Evolutionary conservation across 1,140 invertebrate genomes (phyloP).

Genomic region (Platorchestia sp.): DNA sequence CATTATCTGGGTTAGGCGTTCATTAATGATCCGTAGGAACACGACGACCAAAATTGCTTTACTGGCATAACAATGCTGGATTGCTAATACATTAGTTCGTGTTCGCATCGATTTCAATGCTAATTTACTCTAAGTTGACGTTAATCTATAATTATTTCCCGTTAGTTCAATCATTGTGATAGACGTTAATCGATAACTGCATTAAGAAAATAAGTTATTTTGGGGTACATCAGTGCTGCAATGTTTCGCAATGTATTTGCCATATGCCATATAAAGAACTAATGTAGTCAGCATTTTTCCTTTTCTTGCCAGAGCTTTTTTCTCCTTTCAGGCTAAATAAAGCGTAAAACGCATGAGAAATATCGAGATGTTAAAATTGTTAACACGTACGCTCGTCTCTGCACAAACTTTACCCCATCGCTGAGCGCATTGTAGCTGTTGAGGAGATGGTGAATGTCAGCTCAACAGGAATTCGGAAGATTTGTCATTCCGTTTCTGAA

Average conservation of each 20-base stretch:
- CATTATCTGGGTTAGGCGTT: too few relatives aligned
- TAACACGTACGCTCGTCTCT: too few relatives aligned
- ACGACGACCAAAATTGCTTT: too few relatives aligned
- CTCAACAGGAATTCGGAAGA: too few relatives aligned
- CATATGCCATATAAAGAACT: background rate
- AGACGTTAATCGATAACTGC: background rate
- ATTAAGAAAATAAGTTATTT: background rate
- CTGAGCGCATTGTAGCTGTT: too few relatives aligned
- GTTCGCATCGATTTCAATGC: background rate
- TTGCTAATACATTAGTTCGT: background rate
- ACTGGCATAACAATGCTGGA: too few relatives aligned
- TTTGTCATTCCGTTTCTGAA: too few relatives aligned
- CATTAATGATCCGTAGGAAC: too few relatives aligned
- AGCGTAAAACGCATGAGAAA: background rate
- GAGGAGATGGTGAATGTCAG: too few relatives aligned
- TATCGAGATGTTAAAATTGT: too few relatives aligned
- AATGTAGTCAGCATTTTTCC: background rate
- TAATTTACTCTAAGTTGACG: background rate
- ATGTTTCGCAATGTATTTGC: background rate
- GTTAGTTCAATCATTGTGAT: background rate
- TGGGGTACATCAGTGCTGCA: background rate
- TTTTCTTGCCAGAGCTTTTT: background rate
- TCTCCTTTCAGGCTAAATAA: background rate
- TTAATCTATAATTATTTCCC: background rate
- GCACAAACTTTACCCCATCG: too few relatives aligned